Evolutionary conservation across 2,113 vertebrate genomes (phyloP), one percentile per base, ranked within the genome.

Genomic region (Rhinogobius similis): DNA sequence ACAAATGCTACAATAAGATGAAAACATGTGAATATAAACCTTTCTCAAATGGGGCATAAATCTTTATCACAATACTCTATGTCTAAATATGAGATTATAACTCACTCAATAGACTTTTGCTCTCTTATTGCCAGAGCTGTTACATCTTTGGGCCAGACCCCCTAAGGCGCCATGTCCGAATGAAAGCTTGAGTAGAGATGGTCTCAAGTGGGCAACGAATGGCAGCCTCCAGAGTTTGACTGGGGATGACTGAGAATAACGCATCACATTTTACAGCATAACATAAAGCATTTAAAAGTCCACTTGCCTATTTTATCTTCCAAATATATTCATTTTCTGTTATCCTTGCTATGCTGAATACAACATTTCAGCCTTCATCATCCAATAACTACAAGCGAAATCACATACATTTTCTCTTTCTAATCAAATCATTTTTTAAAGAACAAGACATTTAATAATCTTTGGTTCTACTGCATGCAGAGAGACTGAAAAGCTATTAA

Each of bases 401-500:
- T 63, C 75, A 68, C 56, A 62, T 58, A 71, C 78, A 56, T 68
- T 78, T 81, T 56, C 69, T 72, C 67, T 70, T 82, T 78, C 69
- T 65, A 81, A 61, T 70, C 65, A 24, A 62, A 70, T 1, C 66
- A 24, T 78, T 59, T 39, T 36, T 62, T 48, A 12, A 21, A 62
- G 61, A 78, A 69, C 68, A 62, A 62, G 39, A 66, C 73, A 64
- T 74, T 83, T 81, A 39, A 38, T 86, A 73, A 81, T 80, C 76
- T 58, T 79, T 44, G 59, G 68, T 50, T 65, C 55, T 68, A 75
- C 72, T 82, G 76, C 68, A 63, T 77, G 48, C 68, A 70, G 72
- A 53, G n/a, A 77, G 83, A 82, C 83, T 84, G 85, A 87, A 89
- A 87, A 85, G 79, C 70, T 66, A 87, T 88, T 87, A 91, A 85